Evolutionary conservation across 35 echinoderm and acorn worm genomes (phyloP).

Genomic region (Patiria miniata): DNA sequence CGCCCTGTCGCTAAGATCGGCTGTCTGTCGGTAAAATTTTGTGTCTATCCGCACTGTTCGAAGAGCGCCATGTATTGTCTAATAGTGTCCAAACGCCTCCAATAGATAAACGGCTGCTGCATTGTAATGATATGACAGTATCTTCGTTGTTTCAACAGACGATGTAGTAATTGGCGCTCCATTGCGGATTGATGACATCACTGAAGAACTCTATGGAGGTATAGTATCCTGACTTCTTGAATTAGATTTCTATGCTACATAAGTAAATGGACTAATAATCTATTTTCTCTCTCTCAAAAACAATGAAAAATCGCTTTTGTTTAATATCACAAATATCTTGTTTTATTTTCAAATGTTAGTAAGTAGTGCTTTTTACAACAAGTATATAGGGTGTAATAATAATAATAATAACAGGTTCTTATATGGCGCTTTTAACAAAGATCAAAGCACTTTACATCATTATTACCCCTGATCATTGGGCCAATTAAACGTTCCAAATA

Average conservation of each 20-base stretch:
- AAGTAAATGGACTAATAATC: background rate
- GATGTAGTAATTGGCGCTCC: conserved; percentile 62
- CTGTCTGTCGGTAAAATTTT: no score
- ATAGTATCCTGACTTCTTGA: background rate
- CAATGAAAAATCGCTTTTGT: background rate
- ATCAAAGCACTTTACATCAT: no score
- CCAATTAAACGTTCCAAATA: no score
- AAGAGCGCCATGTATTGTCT: no score
- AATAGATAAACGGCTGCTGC: no score
- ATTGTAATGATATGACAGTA: no score
- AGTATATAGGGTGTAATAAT: background rate
- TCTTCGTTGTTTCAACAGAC: conserved; percentile 26
- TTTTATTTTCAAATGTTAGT: background rate
- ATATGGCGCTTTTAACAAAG: no score
- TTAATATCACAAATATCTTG: background rate
- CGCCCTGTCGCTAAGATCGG: no score
- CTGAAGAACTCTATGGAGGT: conserved; percentile 36
- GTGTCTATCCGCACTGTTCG: no score
- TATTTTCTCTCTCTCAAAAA: background rate
- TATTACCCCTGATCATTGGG: no score
- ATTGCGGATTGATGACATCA: conserved; percentile 71
- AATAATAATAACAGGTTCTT: no score
- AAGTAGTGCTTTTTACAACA: background rate
- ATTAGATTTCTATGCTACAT: background rate
- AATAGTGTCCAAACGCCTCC: no score